phyloP scores from a whole-genome alignment of 2,113 vertebrate species.

The Hemiprocne comata region DNA sequence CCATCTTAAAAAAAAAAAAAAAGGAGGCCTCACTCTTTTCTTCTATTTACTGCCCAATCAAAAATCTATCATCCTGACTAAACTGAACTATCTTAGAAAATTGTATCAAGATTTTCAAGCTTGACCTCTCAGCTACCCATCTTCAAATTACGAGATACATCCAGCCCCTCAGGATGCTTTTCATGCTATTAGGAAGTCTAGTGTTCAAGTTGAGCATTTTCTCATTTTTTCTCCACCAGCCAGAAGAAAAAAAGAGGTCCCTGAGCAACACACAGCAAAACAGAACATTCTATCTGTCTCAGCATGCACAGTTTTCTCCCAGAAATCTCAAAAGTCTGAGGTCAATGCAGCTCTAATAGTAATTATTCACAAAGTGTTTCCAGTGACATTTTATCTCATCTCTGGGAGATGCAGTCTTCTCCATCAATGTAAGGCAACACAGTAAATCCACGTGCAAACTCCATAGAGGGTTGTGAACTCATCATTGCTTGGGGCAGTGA shows the following conservation, averaged over 20 bases:
- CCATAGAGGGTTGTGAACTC: not conserved
- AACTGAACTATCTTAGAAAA: not conserved
- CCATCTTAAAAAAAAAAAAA: not conserved
- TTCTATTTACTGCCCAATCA: not conserved
- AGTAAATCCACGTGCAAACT: not conserved
- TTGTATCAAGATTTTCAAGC: not conserved
- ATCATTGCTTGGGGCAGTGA: not conserved
- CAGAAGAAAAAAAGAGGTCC: not conserved
- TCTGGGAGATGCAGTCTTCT: not conserved
- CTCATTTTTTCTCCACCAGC: slow-evolving; percentile 41
- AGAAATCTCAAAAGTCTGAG: not conserved
- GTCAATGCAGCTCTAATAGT: not conserved
- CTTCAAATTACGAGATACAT: not conserved
- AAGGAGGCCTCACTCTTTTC: not conserved
- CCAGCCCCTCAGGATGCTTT: not conserved
- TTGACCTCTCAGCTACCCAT: not conserved
- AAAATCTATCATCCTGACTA: not conserved
- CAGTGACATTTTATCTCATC: not conserved
- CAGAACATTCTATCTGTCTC: not conserved
- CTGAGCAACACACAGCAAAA: not conserved
- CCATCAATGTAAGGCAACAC: not conserved
- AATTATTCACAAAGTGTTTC: not conserved
- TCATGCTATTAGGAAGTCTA: not conserved
- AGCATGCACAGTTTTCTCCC: not conserved
- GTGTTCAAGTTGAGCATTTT: not conserved